A percentile compares a stretch with the other conserved stretches of the same genome.
Conservation (phyloP, 2,113 vertebrate species). For the Smithornis capensis region DNA sequence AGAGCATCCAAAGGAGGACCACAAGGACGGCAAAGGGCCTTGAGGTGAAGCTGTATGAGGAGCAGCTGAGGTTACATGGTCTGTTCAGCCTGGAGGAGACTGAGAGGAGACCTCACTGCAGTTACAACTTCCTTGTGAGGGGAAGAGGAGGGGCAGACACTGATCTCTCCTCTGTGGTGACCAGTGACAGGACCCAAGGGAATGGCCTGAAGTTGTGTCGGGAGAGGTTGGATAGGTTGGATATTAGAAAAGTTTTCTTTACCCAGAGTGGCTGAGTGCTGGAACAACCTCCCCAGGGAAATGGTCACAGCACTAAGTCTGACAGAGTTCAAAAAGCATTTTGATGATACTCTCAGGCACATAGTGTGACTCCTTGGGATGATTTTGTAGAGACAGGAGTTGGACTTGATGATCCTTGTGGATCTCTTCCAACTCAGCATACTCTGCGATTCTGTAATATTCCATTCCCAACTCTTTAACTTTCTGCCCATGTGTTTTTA, state of each 20-base stretch:
- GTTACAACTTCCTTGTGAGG: neutral
- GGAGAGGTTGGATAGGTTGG: neutral
- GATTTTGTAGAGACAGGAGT: neutral
- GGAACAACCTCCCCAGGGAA: neutral
- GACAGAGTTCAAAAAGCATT: neutral
- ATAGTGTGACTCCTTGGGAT: neutral
- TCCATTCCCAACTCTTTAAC: neutral
- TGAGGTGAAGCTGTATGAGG: neutral
- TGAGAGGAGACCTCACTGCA: neutral
- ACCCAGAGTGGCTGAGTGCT: neutral
- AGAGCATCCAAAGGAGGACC: neutral
- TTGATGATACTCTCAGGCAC: neutral
- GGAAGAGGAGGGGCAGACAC: neutral
- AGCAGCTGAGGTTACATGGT: neutral
- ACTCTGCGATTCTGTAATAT: neutral
- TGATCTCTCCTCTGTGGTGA: neutral
- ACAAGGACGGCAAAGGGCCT: neutral
- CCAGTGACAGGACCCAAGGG: neutral
- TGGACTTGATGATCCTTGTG: neutral
- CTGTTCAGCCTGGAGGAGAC: neutral
- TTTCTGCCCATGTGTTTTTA: conserved; percentile 23
- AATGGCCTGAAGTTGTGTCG: neutral
- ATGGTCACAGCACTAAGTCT: neutral
- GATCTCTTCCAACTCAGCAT: neutral
- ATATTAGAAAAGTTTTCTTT: neutral